These are phyloP conservation scores for Pterocles gutturalis DNA, from an alignment of 2,113 vertebrate genomes.

Conservation along the genomic window DNA sequence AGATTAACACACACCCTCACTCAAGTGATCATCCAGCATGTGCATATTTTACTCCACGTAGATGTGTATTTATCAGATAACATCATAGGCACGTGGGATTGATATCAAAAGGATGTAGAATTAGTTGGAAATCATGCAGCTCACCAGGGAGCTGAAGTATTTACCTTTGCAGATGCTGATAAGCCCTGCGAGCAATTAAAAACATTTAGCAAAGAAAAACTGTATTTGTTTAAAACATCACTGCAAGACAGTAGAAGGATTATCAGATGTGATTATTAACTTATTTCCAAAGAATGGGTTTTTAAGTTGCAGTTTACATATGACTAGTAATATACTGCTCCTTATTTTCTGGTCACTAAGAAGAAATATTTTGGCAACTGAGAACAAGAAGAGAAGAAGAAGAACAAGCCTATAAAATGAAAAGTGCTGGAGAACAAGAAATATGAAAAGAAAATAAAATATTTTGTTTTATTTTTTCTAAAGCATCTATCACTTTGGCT, in stretches of 20 bases:
- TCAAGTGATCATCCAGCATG: neutral
- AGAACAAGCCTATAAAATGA: neutral
- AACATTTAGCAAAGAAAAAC: neutral
- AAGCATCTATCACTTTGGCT: neutral
- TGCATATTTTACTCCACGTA: neutral
- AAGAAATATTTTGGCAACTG: neutral
- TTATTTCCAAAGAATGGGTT: neutral
- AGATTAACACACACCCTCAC: neutral
- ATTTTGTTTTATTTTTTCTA: neutral
- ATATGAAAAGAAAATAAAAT: neutral
- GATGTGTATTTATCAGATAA: neutral
- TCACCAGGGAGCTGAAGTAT: neutral
- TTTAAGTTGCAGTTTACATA: neutral
- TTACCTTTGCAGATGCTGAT: conserved; percentile 32
- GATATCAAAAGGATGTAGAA: conserved; percentile 7
- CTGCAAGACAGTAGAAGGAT: neutral
- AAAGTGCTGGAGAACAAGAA: neutral
- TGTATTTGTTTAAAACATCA: conserved; percentile 6
- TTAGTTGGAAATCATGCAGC: neutral
- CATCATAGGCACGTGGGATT: neutral
- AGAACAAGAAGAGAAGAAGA: neutral
- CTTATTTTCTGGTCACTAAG: neutral
- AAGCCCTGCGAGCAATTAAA: conserved; percentile 17
- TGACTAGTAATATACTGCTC: neutral
- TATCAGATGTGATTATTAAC: neutral